Base-by-base conservation (phyloP, 2,113 vertebrate genomes). In the Scomber scombrus region DNA sequence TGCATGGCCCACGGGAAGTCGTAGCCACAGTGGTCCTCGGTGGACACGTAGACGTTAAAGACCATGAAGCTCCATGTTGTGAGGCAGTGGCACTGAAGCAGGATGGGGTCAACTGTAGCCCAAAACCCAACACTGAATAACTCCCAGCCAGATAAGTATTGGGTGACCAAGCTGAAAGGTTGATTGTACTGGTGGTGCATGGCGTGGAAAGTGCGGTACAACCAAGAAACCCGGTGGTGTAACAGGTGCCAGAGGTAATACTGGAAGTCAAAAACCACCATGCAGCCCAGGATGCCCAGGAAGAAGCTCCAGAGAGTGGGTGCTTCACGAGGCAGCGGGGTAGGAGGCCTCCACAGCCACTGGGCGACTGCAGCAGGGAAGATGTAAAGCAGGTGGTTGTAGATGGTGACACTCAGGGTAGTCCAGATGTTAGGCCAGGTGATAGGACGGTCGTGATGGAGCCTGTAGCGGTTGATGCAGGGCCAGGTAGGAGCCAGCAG, bases 221-320 rank as follows among this genome's bases (percentile, higher is more conserved):
- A 68, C 95, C 95, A 96, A 10, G 90, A 82, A 2, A 96, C 80
- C 4, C 93, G 92, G 80, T 96, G 95, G 88, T 96, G 95, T 70
- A 96, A 70, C 13, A 95, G 88, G 81, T 96, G 95, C 95, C 95
- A 96, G 54, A 95, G 74, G 87, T 95, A 96, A 50, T 95, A 96
- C 91, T 96, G 95, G 87, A 95, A 95, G 80, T 96, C 95, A 43
- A 96, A 96, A 29, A 96, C 86, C n/a, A 96, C 88, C 45, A 89
- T 92, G 87, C 95, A 96, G 52, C 94, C 94, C 74, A 94, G 65
- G 76, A 96, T 91, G 13, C 95, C 95, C 60, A 94, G 68, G 58
- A 93, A 69, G 75, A 96, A 95, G 76, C 90, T 93, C n/a, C 81
- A 75, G 46, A 95, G 85, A 2, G 92, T 90, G 51, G 95, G 95